Percentiles rank a stretch among this genome's conserved stretches.
Conservation (phyloP, 2,113 vertebrate genomes). For the Pluvialis apricaria region DNA sequence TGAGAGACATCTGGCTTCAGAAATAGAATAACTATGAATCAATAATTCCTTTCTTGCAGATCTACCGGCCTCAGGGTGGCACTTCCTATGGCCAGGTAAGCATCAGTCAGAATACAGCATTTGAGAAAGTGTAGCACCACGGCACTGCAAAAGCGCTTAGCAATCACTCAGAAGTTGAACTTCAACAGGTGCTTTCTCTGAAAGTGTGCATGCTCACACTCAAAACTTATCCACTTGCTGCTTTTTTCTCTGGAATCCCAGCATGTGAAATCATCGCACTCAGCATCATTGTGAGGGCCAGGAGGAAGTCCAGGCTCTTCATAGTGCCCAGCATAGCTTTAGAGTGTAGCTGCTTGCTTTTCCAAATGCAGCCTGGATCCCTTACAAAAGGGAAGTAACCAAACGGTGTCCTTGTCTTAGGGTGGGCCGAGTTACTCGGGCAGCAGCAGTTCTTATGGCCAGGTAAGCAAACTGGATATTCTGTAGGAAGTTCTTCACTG, state of each 20-base stretch:
- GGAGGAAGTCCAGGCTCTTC: background rate
- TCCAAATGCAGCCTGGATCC: background rate
- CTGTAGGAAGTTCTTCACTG: background rate
- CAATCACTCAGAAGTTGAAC: background rate
- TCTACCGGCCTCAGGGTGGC: background rate
- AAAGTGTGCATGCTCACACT: background rate
- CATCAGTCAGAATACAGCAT: background rate
- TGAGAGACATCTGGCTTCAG: background rate
- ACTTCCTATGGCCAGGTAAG: background rate
- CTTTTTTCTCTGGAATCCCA: background rate
- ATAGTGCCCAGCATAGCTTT: background rate
- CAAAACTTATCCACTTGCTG: rapidly evolving
- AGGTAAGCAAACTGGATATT: background rate
- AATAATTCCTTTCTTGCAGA: background rate
- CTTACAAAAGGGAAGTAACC: background rate
- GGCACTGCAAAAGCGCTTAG: background rate
- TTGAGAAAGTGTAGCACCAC: background rate
- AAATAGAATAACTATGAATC: background rate
- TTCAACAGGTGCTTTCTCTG: background rate
- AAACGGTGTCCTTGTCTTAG: background rate
- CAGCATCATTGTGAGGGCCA: background rate
- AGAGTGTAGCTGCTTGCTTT: background rate
- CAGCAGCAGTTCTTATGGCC: background rate
- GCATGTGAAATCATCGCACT: too few relatives aligned
- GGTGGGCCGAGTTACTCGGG: background rate